Evolutionary conservation across 1,140 invertebrate species (phyloP).

Genomic region (Platorchestia sp.): DNA sequence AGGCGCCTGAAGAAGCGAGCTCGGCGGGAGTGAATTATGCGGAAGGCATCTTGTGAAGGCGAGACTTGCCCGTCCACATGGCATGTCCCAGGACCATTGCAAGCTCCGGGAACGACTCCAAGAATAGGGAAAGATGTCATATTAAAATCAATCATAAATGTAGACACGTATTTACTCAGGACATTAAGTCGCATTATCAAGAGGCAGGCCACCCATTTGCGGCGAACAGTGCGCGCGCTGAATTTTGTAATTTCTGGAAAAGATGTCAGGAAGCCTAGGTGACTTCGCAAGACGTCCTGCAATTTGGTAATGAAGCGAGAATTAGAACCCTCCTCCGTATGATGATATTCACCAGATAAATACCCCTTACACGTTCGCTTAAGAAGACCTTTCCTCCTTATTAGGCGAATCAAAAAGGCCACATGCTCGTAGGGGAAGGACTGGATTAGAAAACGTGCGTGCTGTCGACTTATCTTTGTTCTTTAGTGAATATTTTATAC

Average conservation of each 20-base stretch:
- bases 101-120: slow-evolving; percentile 14
- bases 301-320: slow-evolving; percentile 43
- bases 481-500: not conserved
- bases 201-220: slow-evolving; percentile 21
- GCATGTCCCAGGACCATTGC: slow-evolving; percentile 35
- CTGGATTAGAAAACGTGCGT: not conserved
- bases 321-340: not conserved
- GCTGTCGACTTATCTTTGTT: not conserved
- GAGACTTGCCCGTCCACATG: not conserved
- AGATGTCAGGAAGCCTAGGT: not conserved
- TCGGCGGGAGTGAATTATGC: not conserved
- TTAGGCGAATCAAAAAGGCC: not conserved
- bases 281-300: not conserved
- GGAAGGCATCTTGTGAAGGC: not conserved
- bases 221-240: not conserved
- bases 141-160: slow-evolving; percentile 55
- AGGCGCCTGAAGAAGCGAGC: not conserved
- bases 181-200: slow-evolving; percentile 49
- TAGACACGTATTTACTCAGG: slow-evolving; percentile 52
- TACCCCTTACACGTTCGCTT: not conserved
- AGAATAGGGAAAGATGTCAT: slow-evolving; percentile 42
- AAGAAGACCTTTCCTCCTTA: not conserved
- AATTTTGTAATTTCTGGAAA: slow-evolving; percentile 22
- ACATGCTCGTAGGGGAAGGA: not conserved
- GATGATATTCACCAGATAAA: slow-evolving; percentile 8